phyloP scores from a whole-genome alignment of 2,888 invertebrate species.

The Ectemnius continuus region DNA sequence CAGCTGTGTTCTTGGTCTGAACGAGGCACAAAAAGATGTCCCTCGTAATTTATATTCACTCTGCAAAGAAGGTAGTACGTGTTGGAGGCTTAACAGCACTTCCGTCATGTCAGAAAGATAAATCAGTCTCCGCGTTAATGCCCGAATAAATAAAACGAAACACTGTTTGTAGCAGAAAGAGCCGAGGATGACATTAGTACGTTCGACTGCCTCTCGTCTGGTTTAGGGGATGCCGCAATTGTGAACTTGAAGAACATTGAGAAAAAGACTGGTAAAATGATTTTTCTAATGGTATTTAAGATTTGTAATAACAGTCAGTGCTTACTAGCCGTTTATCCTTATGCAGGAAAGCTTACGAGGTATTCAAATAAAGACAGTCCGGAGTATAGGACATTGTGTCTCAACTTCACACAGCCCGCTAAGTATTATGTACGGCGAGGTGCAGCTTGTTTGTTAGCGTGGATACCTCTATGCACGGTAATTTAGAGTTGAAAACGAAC shows the following conservation, averaged over 20 bases:
- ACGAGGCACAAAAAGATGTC: conserved; percentile 33
- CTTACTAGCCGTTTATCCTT: too few species aligned
- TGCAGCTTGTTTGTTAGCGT: conserved; percentile 68
- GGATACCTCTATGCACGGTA: conserved; percentile 64
- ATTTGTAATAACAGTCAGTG: neutral
- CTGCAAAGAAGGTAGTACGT: conserved; percentile 52
- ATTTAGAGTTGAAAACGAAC: neutral
- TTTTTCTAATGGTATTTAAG: neutral
- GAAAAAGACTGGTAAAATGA: conserved; percentile 80
- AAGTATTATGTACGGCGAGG: conserved; percentile 29
- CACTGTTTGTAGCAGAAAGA: conserved; percentile 24
- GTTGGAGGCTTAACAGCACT: conserved; percentile 17
- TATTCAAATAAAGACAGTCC: neutral
- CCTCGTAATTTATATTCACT: conserved; percentile 61
- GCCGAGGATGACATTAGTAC: conserved; percentile 43
- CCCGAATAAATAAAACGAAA: neutral
- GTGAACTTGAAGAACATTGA: conserved; percentile 83
- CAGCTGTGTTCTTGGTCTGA: conserved; percentile 80
- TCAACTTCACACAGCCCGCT: conserved; percentile 27
- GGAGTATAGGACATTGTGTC: conserved; percentile 71
- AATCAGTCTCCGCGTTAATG: too few species aligned
- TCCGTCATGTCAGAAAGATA: neutral
- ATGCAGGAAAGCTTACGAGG: too few species aligned
- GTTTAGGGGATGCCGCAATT: conserved; percentile 88
- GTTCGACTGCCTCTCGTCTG: conserved; percentile 82